Conservation (phyloP, 2,113 vertebrate species). For the Archilochus colubris region DNA sequence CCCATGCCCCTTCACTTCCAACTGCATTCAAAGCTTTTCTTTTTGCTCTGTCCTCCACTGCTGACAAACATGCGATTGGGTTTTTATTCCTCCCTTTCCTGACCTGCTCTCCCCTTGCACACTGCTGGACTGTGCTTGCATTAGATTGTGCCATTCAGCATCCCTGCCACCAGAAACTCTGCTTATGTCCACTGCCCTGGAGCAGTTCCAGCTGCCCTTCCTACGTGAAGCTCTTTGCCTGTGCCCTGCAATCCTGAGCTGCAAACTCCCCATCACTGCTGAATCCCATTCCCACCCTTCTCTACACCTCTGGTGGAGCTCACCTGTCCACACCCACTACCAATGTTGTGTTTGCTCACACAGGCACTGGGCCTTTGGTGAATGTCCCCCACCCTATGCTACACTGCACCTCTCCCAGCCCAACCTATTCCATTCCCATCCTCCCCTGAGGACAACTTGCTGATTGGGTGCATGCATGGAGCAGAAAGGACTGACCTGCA, state of each 20-base stretch:
- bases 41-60: rapidly evolving
- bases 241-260: neutral
- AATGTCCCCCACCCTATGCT: neutral
- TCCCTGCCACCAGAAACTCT: neutral
- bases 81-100: neutral
- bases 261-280: neutral
- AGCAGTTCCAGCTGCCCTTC: neutral
- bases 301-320: rapidly evolving
- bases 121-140: neutral
- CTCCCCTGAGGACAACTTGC: neutral
- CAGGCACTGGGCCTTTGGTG: rapidly evolving
- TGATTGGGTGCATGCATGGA: rapidly evolving
- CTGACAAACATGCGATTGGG: rapidly evolving
- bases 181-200: neutral
- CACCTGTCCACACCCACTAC: neutral
- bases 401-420: neutral
- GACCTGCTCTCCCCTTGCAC: neutral
- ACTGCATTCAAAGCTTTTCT: neutral
- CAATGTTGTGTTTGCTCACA: neutral
- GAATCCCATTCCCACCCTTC: neutral
- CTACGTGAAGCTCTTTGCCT: neutral
- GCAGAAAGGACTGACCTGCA: neutral
- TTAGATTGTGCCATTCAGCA: neutral
- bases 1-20: neutral
- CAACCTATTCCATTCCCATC: neutral